Base-by-base conservation (phyloP, 1,140 invertebrate genomes). In the Habropoda laboriosa region DNA sequence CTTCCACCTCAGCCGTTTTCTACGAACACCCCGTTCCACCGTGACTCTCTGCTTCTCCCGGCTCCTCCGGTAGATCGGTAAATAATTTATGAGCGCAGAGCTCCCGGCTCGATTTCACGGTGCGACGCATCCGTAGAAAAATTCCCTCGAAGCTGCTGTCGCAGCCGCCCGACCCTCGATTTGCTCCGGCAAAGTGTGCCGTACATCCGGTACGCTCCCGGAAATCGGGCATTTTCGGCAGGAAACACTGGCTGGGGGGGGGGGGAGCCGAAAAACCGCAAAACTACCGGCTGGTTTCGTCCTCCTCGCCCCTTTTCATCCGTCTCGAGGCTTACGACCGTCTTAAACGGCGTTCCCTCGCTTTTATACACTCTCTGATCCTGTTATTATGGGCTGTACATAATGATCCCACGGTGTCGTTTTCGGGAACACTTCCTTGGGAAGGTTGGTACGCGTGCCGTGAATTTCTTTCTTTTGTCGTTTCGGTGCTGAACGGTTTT, bases 1-100 rank as follows among this genome's bases (percentile, higher is more conserved):
- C n/a, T 2, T 58, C 24, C 3, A 30, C 30, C 13, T 10, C 35
- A 21, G 3, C 1, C 38, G 16, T 24, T 16, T 60, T 49, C 70
- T 40, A 6, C 57, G 10, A 21, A 45, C 27, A n/a, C 42, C 35
- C 42, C 66, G 27, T 68, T 32, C 45, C 42, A 40, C 18, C 18
- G 18, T 30, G 49, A 24, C 47, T 51, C 40, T 18, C 18, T 13
- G 32, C 3, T 32, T 60, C 49, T 27, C 27, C 35, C 13, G 27
- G 1, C 24, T 57, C 30, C 1, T 6, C 45, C 30, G 27, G 35
- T 51, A 55, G 63, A 70, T 81, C 78, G 80, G 79, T 90, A 89
- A 89, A 90, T 91, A 90, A 90, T 90, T 90, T 89, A 90, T 89
- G 83, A 90, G 16, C 66, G 80, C 80, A n/a, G 55, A 12, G 24